These are phyloP conservation scores for Xenopus petersii DNA, from an alignment of 2,797 vertebrate species.

Conservation along the genomic window DNA sequence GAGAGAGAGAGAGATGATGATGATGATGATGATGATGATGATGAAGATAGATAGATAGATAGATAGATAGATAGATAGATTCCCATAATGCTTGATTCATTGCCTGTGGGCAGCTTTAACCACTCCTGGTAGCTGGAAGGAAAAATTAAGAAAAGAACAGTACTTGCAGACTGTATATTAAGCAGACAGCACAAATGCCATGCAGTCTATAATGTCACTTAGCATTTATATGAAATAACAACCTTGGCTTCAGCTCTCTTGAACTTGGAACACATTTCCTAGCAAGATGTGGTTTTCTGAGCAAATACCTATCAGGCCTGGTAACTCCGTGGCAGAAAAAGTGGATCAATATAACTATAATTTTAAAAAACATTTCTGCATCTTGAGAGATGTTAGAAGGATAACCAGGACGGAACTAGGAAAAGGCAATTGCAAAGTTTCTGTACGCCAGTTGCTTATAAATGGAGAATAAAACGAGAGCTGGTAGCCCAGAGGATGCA, in stretches of 20 bases:
- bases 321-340: not conserved
- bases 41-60: too few relatives aligned
- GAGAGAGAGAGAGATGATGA: too few relatives aligned
- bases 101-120: slow-evolving; percentile 9
- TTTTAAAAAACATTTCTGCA: not conserved
- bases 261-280: not conserved
- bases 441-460: too few relatives aligned
- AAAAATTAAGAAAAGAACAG: slow-evolving; percentile 4
- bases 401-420: too few relatives aligned
- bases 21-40: too few relatives aligned
- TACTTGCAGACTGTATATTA: slow-evolving; percentile 25
- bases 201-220: slow-evolving; percentile 31
- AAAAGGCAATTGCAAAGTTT: too few relatives aligned
- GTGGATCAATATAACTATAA: not conserved
- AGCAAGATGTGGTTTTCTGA: not conserved
- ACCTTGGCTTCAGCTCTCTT: slow-evolving; percentile 13
- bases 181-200: slow-evolving; percentile 28
- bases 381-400: too few relatives aligned
- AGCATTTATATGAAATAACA: slow-evolving; percentile 30
- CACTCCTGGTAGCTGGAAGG: slow-evolving; percentile 9
- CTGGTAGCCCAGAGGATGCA: too few relatives aligned
- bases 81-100: too few relatives aligned
- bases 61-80: too few relatives aligned
- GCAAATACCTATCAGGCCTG: slow-evolving; percentile 9
- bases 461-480: too few relatives aligned